Percentiles rank a stretch among this genome's conserved stretches.
These are phyloP conservation scores for Tillus elongatus DNA, from an alignment of 2,888 invertebrate genomes.

Conservation along the genomic window DNA sequence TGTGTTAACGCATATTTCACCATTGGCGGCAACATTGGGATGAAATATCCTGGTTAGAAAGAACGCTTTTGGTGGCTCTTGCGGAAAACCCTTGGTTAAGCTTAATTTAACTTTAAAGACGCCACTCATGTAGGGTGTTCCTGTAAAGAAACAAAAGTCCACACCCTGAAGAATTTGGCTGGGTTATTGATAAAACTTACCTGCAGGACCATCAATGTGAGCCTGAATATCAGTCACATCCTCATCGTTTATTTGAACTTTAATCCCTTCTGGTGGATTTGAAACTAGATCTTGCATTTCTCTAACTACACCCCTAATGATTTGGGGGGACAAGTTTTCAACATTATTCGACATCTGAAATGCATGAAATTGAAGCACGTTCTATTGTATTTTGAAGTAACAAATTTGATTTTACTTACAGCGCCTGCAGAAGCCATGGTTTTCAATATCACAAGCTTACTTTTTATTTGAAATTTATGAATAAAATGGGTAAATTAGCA, in stretches of 20 bases:
- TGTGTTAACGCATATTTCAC: conserved; percentile 95
- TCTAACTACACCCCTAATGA: conserved; percentile 74
- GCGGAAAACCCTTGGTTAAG: conserved; percentile 87
- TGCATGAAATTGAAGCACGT: no score
- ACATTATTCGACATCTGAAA: conserved; percentile 72
- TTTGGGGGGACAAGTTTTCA: conserved; percentile 92
- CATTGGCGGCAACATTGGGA: conserved; percentile 88
- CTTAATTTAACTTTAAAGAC: conserved; percentile 82
- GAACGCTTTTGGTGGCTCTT: conserved; percentile 83
- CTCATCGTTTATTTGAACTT: conserved; percentile 80
- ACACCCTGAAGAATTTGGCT: no score
- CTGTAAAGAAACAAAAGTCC: conserved; percentile 38
- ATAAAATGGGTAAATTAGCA: no score
- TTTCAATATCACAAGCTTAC: no score
- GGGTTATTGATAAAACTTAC: no score
- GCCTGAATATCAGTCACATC: conserved; percentile 93
- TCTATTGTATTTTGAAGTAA: no score
- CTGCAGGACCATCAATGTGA: conserved; percentile 74
- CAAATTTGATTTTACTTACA: no score
- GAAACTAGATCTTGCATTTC: conserved; percentile 78
- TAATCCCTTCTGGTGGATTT: conserved; percentile 84
- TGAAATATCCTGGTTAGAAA: conserved; percentile 96
- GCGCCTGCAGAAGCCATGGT: no score
- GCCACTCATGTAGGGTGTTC: conserved; percentile 86
- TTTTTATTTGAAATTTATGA: no score